Evolutionary conservation across 2,113 vertebrate genomes (phyloP).

Genomic region (Gallinago undulata): DNA sequence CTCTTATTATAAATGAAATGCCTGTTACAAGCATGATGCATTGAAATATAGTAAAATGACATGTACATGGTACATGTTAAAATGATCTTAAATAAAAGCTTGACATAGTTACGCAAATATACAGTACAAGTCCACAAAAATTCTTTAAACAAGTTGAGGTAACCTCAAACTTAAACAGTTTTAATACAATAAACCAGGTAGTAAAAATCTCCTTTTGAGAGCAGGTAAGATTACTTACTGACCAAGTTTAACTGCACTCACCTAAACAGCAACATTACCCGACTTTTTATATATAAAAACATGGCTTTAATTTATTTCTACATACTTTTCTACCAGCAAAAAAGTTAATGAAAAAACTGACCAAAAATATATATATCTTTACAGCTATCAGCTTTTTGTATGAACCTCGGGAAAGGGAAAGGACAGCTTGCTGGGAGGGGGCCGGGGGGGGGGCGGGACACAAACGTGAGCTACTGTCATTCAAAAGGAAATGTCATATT

Average conservation of each 20-base stretch:
- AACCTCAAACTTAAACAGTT: conserved; percentile 79
- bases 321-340: conserved; percentile 76
- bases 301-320: conserved; percentile 83
- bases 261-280: conserved; percentile 78
- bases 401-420: conserved; percentile 65
- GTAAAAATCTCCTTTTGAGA: conserved; percentile 73
- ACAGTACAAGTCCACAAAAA: conserved; percentile 83
- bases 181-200: conserved; percentile 79
- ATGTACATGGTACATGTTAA: conserved; percentile 88
- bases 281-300: conserved; percentile 80
- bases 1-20: conserved; percentile 78
- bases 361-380: conserved; percentile 80
- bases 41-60: conserved; percentile 79
- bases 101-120: conserved; percentile 81
- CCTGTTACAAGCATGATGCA: conserved; percentile 89
- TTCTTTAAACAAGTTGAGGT: conserved; percentile 81
- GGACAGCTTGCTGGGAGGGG: conserved; percentile 48
- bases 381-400: conserved; percentile 72
- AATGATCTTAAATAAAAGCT: conserved; percentile 82
- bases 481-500: conserved; percentile 67
- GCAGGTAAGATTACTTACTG: conserved; percentile 69
- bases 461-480: conserved; percentile 26
- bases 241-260: conserved; percentile 74
- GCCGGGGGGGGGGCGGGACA: background rate
- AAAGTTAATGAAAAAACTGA: conserved; percentile 77